Conservation (phyloP, 2,113 vertebrate genomes). For the Numida meleagris region DNA sequence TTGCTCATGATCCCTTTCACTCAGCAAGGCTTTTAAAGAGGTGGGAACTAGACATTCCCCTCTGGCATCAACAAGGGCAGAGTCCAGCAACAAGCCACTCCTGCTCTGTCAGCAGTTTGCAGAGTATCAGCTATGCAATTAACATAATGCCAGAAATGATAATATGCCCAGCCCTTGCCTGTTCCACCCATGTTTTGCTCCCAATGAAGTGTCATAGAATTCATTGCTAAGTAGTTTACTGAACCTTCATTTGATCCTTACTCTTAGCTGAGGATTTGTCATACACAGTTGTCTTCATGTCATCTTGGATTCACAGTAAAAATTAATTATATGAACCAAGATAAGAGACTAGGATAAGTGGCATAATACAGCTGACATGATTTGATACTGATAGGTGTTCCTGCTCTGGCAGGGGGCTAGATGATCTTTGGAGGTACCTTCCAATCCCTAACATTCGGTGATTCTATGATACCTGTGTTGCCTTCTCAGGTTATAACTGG, state of each 20-base stretch:
- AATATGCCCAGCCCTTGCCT: constrained; percentile 9
- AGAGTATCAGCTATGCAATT: constrained; percentile 36
- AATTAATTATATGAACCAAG: not conserved
- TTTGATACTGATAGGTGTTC: too few relatives aligned
- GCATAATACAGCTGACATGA: not conserved
- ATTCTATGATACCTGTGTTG: not conserved
- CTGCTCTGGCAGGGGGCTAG: too few relatives aligned
- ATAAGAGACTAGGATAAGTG: not conserved
- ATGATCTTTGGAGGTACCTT: too few relatives aligned
- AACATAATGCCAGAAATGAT: constrained; percentile 5
- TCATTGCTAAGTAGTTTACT: not conserved
- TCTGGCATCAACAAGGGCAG: constrained; percentile 54
- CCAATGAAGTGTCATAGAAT: not conserved
- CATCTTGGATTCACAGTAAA: not conserved
- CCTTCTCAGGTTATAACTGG: not conserved
- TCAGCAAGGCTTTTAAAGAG: not conserved
- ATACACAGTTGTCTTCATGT: not conserved
- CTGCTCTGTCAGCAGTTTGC: constrained; percentile 26
- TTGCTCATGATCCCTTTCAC: not conserved
- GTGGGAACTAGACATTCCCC: not conserved
- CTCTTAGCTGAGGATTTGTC: not conserved
- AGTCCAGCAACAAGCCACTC: constrained; percentile 32
- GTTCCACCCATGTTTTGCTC: constrained; percentile 9
- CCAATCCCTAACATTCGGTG: too few relatives aligned
- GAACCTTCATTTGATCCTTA: not conserved